Evolutionary conservation across 1,140 invertebrate genomes (phyloP).

Genomic region (Solenopsis fugax): DNA sequence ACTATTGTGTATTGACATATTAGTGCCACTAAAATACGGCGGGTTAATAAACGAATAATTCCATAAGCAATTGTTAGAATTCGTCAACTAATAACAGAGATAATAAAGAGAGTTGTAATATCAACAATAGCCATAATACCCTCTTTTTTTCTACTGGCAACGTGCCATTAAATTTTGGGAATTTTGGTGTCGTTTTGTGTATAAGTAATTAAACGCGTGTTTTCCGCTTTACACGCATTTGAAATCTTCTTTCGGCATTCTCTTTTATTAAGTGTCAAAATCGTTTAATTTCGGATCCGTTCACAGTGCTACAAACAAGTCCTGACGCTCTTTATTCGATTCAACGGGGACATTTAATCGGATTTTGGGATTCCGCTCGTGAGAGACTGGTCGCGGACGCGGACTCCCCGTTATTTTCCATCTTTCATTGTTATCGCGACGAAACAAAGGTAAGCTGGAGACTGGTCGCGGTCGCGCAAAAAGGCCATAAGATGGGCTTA

Average conservation of each 20-base stretch:
- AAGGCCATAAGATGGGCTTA: constrained; percentile 78
- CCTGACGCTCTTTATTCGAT: constrained; percentile 25
- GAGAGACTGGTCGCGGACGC: neutral
- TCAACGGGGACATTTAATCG: constrained; percentile 26
- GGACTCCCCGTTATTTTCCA: constrained; percentile 76
- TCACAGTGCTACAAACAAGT: constrained; percentile 27
- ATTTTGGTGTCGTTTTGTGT: neutral
- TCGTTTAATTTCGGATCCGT: constrained; percentile 14
- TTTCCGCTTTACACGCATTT: neutral
- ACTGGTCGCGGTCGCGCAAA: constrained; percentile 73
- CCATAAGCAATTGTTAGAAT: too few species aligned
- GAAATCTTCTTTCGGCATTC: constrained; percentile 1
- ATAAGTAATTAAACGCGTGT: neutral
- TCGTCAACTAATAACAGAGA: too few species aligned
- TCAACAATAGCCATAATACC: too few species aligned
- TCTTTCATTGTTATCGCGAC: constrained; percentile 82
- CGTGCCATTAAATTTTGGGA: neutral
- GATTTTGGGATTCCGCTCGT: constrained; percentile 37
- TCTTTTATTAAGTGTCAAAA: constrained; percentile 22
- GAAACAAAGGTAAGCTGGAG: constrained; percentile 83
- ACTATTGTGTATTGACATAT: too few species aligned
- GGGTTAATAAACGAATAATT: too few species aligned
- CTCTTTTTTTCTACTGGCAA: neutral
- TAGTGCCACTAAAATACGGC: too few species aligned
- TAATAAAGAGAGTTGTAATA: too few species aligned